Evolutionary conservation across 2,797 vertebrate species (phyloP), one percentile per base, ranked within the genome.

Genomic region (Hapalemur alaotrensis): DNA sequence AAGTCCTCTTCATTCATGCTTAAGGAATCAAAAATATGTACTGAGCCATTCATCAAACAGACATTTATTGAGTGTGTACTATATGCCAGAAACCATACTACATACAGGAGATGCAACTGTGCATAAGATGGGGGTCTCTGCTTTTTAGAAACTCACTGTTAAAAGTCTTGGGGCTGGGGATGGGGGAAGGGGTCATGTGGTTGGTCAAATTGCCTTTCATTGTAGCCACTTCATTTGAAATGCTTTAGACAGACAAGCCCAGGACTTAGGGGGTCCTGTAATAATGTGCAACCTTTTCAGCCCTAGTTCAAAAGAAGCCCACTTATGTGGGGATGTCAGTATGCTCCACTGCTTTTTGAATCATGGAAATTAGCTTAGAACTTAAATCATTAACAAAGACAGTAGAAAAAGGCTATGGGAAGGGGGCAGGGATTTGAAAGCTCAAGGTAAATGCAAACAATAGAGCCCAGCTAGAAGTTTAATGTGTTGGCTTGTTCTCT

Each of bases 91-190:
- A 85, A 65, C 35, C 17, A 23, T 52, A 35, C 18, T 52, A n/a
- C 1, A 11, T 72, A n/a, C 7, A 89, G 20, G 54, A 65, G 80
- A 46, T 88, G 61, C 12, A 52, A 46, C 23, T 14, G 79, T n/a
- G 23, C 88, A 41, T 35, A 89, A 89, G 1, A 25, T 72, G 38
- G 59, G 54, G 25, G 30, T 59, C 12, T 11, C 41, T 9, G 3
- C 22, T 95, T 93, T 86, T 83, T 72, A 93, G 81, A 90, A 93
- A 76, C 13, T 82, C 30, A 41, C 23, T 70, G 14, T 82, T 97
- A 80, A 63, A 50, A 96, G 81, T 81, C 38, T 70, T 84, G 15
- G 63, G 32, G 32, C 17, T 65, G 15, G 10, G 10, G 32, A 12
- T 3, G 0, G 11, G 50, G 15, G 11, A 12, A 20, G 9, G 23